Evolutionary conservation across 2,888 invertebrate genomes (phyloP).

Genomic region (Lacanobia oleracea): DNA sequence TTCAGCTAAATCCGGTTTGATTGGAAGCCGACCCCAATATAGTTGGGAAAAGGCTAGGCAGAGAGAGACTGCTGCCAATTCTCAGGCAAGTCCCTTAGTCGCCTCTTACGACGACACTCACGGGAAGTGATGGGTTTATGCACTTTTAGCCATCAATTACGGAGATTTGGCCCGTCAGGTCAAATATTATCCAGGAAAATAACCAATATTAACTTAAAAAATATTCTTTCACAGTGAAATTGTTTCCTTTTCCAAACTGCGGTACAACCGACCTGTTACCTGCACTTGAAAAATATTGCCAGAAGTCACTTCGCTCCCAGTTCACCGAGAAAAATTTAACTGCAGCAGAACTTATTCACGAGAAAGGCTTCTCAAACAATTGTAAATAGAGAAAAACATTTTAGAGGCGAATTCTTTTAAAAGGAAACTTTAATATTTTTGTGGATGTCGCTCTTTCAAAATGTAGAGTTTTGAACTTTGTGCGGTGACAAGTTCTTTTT

Average conservation of each 20-base stretch:
- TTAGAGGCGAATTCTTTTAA: slow-evolving; percentile 40
- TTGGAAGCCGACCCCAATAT: too few species aligned
- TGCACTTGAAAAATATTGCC: slow-evolving; percentile 54
- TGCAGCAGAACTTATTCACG: slow-evolving; percentile 42
- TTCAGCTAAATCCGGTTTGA: too few species aligned
- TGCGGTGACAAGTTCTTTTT: not conserved
- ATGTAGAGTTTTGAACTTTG: slow-evolving; percentile 13
- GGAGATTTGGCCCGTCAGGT: too few species aligned
- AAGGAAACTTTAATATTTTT: slow-evolving; percentile 36
- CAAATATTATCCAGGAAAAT: too few species aligned
- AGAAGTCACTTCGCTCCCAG: slow-evolving; percentile 37
- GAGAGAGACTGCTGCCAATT: too few species aligned
- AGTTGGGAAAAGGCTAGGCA: too few species aligned
- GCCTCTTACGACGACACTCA: too few species aligned
- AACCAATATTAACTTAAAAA: too few species aligned
- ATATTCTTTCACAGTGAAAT: not conserved
- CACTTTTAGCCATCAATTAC: too few species aligned
- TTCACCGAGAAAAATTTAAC: slow-evolving; percentile 47
- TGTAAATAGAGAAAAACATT: slow-evolving; percentile 48
- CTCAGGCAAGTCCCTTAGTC: too few species aligned
- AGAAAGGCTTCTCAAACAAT: slow-evolving; percentile 46
- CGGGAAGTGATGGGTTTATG: too few species aligned
- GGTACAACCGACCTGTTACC: slow-evolving; percentile 20
- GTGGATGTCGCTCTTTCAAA: slow-evolving; percentile 3
- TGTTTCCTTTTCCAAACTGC: slow-evolving; percentile 31